Evolutionary conservation across 92 coral and sea anemone genomes (phyloP).

Genomic region (Actinostola sp.): DNA sequence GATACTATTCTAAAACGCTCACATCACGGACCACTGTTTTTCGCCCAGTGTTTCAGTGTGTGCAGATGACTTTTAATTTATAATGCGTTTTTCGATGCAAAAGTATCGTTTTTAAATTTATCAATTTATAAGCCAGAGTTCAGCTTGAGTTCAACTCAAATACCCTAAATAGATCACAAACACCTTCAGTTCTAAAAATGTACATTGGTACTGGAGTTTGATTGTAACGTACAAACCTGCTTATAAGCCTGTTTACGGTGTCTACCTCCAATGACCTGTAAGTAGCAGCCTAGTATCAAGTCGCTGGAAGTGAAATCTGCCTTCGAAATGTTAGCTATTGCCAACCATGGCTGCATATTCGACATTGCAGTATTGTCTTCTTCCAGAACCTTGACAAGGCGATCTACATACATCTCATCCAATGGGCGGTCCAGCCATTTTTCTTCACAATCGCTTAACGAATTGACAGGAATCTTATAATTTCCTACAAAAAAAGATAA

Average conservation of each 20-base stretch:
- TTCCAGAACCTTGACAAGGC: conserved; percentile 1
- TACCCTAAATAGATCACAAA: too few relatives aligned
- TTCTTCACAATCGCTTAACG: too few relatives aligned
- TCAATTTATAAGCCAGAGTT: too few relatives aligned
- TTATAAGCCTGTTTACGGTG: conserved; percentile 41
- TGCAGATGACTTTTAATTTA: too few relatives aligned
- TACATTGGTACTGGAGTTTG: background rate
- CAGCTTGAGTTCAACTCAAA: too few relatives aligned
- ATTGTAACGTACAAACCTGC: conserved; percentile 11
- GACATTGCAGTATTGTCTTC: conserved; percentile 6
- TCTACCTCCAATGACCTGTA: conserved; percentile 26
- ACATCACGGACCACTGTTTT: too few relatives aligned
- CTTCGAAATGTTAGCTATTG: conserved; percentile 23
- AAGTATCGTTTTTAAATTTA: too few relatives aligned
- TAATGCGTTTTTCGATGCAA: too few relatives aligned
- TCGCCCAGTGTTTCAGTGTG: too few relatives aligned
- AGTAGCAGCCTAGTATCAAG: conserved; percentile 18
- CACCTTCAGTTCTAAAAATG: background rate
- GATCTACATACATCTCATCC: conserved; percentile 19
- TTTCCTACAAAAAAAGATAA: too few relatives aligned
- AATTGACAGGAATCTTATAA: too few relatives aligned
- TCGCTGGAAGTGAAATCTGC: conserved; percentile 5
- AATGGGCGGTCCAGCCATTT: conserved; percentile 48
- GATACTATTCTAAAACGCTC: too few relatives aligned
- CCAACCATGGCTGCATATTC: conserved; percentile 35